Base-by-base conservation (phyloP, 2,113 vertebrate genomes). In the Amphiprion percula region DNA sequence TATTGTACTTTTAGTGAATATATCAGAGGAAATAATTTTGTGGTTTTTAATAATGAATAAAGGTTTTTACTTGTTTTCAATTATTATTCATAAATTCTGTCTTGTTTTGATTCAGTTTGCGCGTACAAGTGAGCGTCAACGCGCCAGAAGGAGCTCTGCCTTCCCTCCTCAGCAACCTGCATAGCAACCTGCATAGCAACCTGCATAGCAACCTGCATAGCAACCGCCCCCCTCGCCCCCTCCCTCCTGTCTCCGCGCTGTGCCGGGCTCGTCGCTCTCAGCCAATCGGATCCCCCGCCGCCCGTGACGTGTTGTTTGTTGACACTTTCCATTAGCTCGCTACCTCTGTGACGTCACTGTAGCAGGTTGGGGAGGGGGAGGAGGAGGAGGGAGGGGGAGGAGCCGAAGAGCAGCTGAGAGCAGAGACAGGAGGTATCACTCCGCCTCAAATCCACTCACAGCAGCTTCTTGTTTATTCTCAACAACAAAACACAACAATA, bases 291-390 rank as follows among this genome's bases (percentile, higher is more conserved):
- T 73, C 16, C 14, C 14, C 26, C 15, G 1, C 16, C 59, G 61
- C 4, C 14, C 2, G 79, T 94, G 91, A 93, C 93, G 94, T 91
- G 52, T 49, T 68, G 64, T 87, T 89, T 93, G 91, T 90, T 87
- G 88, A 89, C 77, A 50, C 26, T 67, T 82, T 55, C 73, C 65
- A 90, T 92, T 92, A 90, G 89, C 80, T 74, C 53, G 55, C 74
- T 67, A 83, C 54, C 60, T 65, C 52, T 5, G 52, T 81, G 75
- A 90, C 93, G 93, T 94, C 92, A 91, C 74, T 15, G 58, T 12
- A 49, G 44, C 39, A n/a, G 50, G 67, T 59, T 2, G 39, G 65
- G 19, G 56, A 1, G 0, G 26, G 55, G 49, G 1, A 15, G 12
- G 52, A 16, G 4, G 19, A 49, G 23, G 26, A 2, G 19, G 26